Conservation (phyloP, 2,797 vertebrate species). For the Chelidonichthys spinosus region DNA sequence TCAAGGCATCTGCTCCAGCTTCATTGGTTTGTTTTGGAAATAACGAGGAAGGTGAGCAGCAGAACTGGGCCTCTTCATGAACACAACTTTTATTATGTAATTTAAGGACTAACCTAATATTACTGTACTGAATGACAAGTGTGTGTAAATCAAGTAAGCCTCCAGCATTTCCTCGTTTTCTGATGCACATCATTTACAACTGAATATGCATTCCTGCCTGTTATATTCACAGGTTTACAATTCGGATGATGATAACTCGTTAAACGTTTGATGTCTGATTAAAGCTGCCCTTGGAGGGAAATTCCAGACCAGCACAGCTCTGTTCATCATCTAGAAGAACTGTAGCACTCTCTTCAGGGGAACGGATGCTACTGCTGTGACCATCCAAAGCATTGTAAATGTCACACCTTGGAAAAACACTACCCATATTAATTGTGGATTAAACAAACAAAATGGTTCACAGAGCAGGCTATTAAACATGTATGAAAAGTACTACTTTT, state of each 20-base stretch:
- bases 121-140: not conserved
- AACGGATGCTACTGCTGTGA: constrained; percentile 29
- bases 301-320: constrained; percentile 14
- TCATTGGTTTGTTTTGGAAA: constrained; percentile 84
- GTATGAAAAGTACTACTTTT: constrained; percentile 16
- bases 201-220: not conserved
- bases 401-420: constrained; percentile 14
- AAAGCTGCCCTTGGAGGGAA: constrained; percentile 17
- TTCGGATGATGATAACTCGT: constrained; percentile 46
- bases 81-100: constrained; percentile 4
- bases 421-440: constrained; percentile 1
- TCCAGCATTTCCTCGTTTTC: constrained; percentile 6
- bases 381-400: not conserved
- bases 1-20: constrained; percentile 82
- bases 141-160: constrained; percentile 12
- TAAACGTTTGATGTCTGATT: constrained; percentile 44
- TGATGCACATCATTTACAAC: constrained; percentile 9
- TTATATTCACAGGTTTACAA: constrained; percentile 57
- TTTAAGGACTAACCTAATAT: constrained; percentile 24
- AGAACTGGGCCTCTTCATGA: not conserved
- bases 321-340: constrained; percentile 16
- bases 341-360: constrained; percentile 46
- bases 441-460: constrained; percentile 4
- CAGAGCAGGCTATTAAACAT: constrained; percentile 6
- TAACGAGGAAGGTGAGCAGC: constrained; percentile 74